These are phyloP conservation scores for Diorhabda carinulata DNA, from an alignment of 1,140 invertebrate genomes.

Conservation along the genomic window DNA sequence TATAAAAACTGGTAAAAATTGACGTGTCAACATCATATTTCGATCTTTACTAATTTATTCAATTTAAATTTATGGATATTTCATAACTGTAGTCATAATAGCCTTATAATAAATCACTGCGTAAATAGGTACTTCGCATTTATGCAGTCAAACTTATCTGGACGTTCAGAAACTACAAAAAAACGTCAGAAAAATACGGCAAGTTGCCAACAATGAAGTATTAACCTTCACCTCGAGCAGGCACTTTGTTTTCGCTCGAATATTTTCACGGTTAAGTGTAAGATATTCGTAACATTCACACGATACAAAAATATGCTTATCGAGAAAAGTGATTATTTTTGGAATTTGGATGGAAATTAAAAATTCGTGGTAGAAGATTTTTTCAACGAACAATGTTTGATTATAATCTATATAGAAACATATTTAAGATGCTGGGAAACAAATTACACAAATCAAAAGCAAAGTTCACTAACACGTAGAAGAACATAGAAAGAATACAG, in stretches of 20 bases:
- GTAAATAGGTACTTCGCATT: neutral
- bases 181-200: neutral
- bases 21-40: too few species aligned
- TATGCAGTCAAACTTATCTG: neutral
- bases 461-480: too few species aligned
- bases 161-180: neutral
- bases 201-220: neutral
- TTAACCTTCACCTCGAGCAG: neutral
- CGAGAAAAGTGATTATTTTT: conserved; percentile 1
- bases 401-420: too few species aligned
- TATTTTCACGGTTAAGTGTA: neutral
- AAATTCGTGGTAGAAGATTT: neutral
- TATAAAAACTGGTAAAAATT: too few species aligned
- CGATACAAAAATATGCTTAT: neutral
- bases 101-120: too few species aligned
- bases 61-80: too few species aligned
- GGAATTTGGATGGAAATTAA: neutral
- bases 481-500: too few species aligned
- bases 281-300: neutral
- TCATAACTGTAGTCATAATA: too few species aligned
- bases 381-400: too few species aligned
- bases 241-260: conserved; percentile 1
- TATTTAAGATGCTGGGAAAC: too few species aligned
- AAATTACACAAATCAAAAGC: too few species aligned
- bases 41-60: too few species aligned